A percentile compares a stretch with the other conserved stretches of the same genome.
phyloP scores from a whole-genome alignment of 2,113 vertebrate genomes.

The Calypte anna region DNA sequence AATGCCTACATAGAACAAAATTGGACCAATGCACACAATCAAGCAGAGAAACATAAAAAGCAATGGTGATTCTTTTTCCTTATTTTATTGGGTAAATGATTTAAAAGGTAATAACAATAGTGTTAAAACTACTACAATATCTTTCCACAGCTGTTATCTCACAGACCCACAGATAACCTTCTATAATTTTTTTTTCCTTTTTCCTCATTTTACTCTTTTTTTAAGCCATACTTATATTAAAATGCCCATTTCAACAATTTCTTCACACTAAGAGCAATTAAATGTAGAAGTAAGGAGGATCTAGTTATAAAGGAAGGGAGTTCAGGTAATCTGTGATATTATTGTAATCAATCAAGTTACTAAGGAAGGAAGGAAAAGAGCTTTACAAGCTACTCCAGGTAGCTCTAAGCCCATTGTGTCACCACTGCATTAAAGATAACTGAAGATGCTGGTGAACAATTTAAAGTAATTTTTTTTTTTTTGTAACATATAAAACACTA shows the following conservation, averaged over 20 bases:
- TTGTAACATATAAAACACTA: slow-evolving; percentile 97
- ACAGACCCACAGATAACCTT: slow-evolving; percentile 93
- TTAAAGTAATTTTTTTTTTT: slow-evolving; percentile 77
- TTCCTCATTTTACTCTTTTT: slow-evolving; percentile 77
- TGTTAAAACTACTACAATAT: slow-evolving; percentile 99
- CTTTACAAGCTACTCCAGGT: slow-evolving; percentile 89
- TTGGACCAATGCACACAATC: background rate
- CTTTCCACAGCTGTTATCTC: slow-evolving; percentile 96
- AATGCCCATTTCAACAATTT: slow-evolving; percentile 91
- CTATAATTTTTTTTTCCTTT: slow-evolving; percentile 70
- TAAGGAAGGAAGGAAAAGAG: slow-evolving; percentile 81
- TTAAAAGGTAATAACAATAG: slow-evolving; percentile 99
- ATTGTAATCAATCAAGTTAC: slow-evolving; percentile 84
- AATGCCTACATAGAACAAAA: background rate
- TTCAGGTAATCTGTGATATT: slow-evolving; percentile 77
- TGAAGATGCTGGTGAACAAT: slow-evolving; percentile 88
- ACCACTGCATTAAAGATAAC: slow-evolving; percentile 80
- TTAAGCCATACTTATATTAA: slow-evolving; percentile 88
- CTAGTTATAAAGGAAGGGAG: slow-evolving; percentile 85
- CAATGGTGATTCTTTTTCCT: slow-evolving; percentile 73
- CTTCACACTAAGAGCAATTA: slow-evolving; percentile 96
- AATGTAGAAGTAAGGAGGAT: slow-evolving; percentile 87
- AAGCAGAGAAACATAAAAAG: slow-evolving; percentile 53
- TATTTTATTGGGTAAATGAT: slow-evolving; percentile 99
- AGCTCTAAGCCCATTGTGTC: slow-evolving; percentile 81